Evolutionary conservation across 2,888 invertebrate species (phyloP), one percentile per base, ranked within the genome.

Genomic region (Morinoia aosen): DNA sequence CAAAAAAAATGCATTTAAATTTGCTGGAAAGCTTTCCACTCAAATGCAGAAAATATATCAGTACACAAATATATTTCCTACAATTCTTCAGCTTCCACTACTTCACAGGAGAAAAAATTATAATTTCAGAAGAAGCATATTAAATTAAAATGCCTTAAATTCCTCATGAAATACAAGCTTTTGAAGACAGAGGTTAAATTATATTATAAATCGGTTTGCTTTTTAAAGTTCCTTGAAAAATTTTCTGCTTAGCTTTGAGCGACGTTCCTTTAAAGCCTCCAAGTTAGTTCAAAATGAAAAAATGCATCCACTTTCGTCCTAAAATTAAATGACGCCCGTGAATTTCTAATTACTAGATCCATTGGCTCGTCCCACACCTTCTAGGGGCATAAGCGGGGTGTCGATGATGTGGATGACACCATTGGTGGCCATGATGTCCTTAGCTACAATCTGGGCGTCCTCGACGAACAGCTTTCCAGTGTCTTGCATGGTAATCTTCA

Each of bases 331-430:
- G 33, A 33, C 8, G 76, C 19, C 0, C 7, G 25, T 16, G 76
- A 76, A 76, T 76, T 16, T 10, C 16, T 2, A 33, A 25, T 33
- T 33, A 64, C 25, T 64, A 64, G 12, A 64, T 12, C 25, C 25
- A 8, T 33, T 16, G 40, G 39, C 12, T 48, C 57, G 93, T 56
- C 57, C 33, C 96, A 91, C 33, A 96, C 96, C 96, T 95, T 96
- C 96, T 96, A 98, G 98, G 0, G 98, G 98, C 95, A 98, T 97
- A 93, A 98, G 97, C 58, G 98, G 98, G 7, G 98, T 97, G 97
- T 98, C 98, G 96, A 98, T 98, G 58, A 98, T 97, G 97, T 98
- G 98, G 58, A 98, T 97, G 4, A 98, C 98, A n/a, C 98, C 98
- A 97, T 98, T 98, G 3, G 98, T 98, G 25, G 98, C 98, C 97